phyloP scores from a whole-genome alignment of 2,797 vertebrate genomes.

The Argentina silus region DNA sequence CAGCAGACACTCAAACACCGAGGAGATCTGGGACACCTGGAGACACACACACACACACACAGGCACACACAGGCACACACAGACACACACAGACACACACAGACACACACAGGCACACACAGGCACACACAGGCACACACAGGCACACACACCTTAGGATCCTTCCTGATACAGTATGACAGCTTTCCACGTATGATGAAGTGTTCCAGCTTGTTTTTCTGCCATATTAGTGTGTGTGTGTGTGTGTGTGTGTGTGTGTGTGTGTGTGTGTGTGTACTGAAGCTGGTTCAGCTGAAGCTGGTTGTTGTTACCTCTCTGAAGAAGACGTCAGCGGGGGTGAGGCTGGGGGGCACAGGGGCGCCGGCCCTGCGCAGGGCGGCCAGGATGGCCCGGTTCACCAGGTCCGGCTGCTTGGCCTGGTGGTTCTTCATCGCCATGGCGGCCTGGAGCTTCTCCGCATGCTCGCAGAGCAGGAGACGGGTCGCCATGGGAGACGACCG shows the following conservation, averaged over 20 bases:
- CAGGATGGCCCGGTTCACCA: slow-evolving; percentile 85
- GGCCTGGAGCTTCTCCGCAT: slow-evolving; percentile 90
- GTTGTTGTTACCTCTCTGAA: slow-evolving; percentile 92
- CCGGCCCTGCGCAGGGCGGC: slow-evolving; percentile 78
- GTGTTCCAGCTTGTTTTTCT: too few species aligned
- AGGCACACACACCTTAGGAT: not conserved
- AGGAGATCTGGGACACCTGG: slow-evolving; percentile 92
- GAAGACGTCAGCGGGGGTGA: slow-evolving; percentile 92
- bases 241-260: too few species aligned
- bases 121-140: too few species aligned
- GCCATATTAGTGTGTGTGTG: too few species aligned
- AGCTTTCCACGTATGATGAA: not conserved
- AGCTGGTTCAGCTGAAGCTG: too few species aligned
- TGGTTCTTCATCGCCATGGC: slow-evolving; percentile 91
- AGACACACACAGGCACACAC: too few species aligned
- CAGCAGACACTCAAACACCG: slow-evolving; percentile 88
- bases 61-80: not conserved
- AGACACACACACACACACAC: slow-evolving; percentile 10
- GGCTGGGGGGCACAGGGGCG: slow-evolving; percentile 76
- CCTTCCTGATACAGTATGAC: not conserved
- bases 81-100: not conserved
- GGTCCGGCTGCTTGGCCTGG: slow-evolving; percentile 83
- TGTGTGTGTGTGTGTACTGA: too few species aligned
- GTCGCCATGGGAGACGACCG: slow-evolving; percentile 84
- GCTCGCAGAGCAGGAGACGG: slow-evolving; percentile 88